Evolutionary conservation across 2,113 vertebrate genomes (phyloP), one percentile per base, ranked within the genome.

Genomic region (Xenopus borealis): DNA sequence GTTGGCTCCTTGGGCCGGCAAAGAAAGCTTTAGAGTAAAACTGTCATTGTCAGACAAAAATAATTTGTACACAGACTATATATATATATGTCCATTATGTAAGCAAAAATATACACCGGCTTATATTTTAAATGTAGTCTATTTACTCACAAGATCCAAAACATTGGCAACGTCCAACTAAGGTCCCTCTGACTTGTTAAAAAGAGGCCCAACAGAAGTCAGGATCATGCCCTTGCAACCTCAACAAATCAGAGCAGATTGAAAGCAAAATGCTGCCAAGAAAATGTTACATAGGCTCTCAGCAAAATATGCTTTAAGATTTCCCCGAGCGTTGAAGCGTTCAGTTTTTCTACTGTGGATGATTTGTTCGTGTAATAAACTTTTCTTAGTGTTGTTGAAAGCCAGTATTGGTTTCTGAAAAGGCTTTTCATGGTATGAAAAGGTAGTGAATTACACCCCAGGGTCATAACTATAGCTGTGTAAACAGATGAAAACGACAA

Each of bases 401-500:
- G 66, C 74, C 74, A 70, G 58, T 47, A 47, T 70, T 70, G 66
- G 74, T 57, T 77, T 70, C 74, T 77, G 67, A 77, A 77, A 77
- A 77, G 74, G 59, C 66, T 77, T 57, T 77, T 77, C 74, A 77
- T 77, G 74, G 74, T 77, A 64, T 77, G 74, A 77, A 77, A 77
- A 77, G 74, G 74, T 77, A 77, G 74, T 77, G 67, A 77, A 77
- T 77, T 77, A 67, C 44, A 50, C 74, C 74, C 74, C 64, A 55
- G 74, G 74, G 74, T 77, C 74, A 62, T 77, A 77, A 77, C 74
- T 68, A 77, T 67, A 77, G 74, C 74, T 77, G 67, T 70, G 67
- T 77, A 77, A 77, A 70, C 74, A 77, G 74, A 77, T 77, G 74
- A 77, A 77, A 77, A 67, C 74, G 74, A 77, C 74, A 77, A 77